Evolutionary conservation across 2,888 invertebrate species (phyloP), one percentile per base, ranked within the genome.

Genomic region (Drosophila neoperkinsi): DNA sequence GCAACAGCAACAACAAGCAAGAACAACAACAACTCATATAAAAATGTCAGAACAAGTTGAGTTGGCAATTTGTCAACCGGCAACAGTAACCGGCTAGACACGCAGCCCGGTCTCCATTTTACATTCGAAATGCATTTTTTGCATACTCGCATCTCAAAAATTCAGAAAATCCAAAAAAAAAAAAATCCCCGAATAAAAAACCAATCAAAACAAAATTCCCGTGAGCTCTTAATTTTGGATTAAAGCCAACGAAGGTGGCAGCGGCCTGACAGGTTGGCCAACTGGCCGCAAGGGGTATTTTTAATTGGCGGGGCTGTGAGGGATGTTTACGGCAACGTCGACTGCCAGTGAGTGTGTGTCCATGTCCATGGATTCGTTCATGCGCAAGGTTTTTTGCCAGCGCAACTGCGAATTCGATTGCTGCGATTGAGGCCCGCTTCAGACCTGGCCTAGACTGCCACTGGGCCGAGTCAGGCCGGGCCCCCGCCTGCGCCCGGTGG

Each of bases 331-430:
- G 60, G 28, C 34, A 41, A 49, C 30, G 53, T 31, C 50, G 38
- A 62, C 52, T 69, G 68, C 63, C 62, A 59, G 62, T 69, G 72
- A 60, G 80, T 79, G 79, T 74, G 73, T 89, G 80, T 79, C 86
- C 83, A 84, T 91, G 91, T 92, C 91, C 91, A 92, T 91, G 91
- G 91, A 91, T 90, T 88, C 90, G 91, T 92, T 91, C 91, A 91
- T 92, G 91, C 91, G 91, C 91, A 91, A 91, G 91, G 91, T 91
- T 91, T 91, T 90, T 82, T 74, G 61, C 55, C 53, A 65, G 30
- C 53, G 46, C 58, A 67, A 71, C 65, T 55, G 30, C 72, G 57
- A 66, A 71, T 77, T 69, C 66, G 83, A 82, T 73, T 65, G 55
- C 34, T 41, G 43, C 31, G 30, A 18, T 63, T 59, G 25, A 21